Base-by-base conservation (phyloP, 2,797 vertebrate species). In the Tenualosa thibaudeaui region DNA sequence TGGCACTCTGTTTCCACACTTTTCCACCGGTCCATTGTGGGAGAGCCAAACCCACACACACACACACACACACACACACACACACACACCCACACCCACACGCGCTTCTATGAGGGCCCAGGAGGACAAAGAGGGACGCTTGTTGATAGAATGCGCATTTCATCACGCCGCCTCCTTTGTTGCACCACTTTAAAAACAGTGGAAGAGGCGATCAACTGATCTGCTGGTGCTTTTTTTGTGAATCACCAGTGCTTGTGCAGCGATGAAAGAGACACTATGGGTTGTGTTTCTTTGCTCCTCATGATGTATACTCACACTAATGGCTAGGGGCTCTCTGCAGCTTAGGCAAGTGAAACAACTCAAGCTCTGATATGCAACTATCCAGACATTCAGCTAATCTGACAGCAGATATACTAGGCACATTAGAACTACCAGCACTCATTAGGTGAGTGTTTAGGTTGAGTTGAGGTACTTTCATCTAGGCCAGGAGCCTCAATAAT, bases 151-250 rank as follows among this genome's bases (percentile, higher is more conserved):
- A 94, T 91, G 87, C 90, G 53, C 50, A 86, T 89, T 91, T 92
- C 90, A 91, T 92, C 90, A 92, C 93, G 88, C 86, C 81, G 91
- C 5, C 17, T 89, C 90, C 90, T 93, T 94, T 94, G 92, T 93
- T 91, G 81, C 65, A 60, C 88, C 84, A 81, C 84, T 85, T 83
- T 88, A 90, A 89, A 86, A 85, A 88, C 84, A 75, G 68, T 22
- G 68, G 88, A 88, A 87, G 86, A 86, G 88, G 88, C 90, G 91
- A 86, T 86, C 88, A 89, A 87, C 93, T 91, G 92, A 88, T 90
- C 86, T 85, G 89, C 93, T 91, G 93, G 93, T 90, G 92, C 31
- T 31, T 93, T 90, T 92, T 94, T 92, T 88, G 86, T 89, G 91
- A 43, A 75, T 75, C 68, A 75, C 37, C 13, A 37, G 37, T 75